Base-by-base conservation (phyloP, 2,113 vertebrate genomes). In the Cyprinodon tularosa region DNA sequence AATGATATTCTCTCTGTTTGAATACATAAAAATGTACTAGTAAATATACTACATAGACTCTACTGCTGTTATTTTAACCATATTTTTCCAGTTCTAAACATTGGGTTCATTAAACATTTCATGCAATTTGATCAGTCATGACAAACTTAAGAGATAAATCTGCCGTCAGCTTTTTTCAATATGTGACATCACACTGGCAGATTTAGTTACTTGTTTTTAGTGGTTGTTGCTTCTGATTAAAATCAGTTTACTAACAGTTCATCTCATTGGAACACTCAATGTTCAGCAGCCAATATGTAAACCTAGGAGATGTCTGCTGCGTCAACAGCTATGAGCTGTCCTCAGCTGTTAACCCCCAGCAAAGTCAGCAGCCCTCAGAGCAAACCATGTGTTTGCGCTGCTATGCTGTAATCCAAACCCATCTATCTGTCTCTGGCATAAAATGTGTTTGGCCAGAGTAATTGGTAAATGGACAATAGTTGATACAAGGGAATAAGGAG, bases 381-480 rank as follows among this genome's bases (percentile, higher is more conserved):
- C 15, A 67, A 75, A 71, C 71, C 63, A 53, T 68, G 42, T 75
- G 82, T 80, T 75, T 72, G 38, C 78, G 66, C 72, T 71, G 71
- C 66, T 84, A 76, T 82, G 60, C 29, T 70, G 81, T 78, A 89
- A 91, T 84, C 50, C 44, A 42, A 84, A 39, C 57, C 62, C 1
- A 62, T 81, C 68, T 86, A 67, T 72, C 62, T 84, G 80, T 74
- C 65, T 72, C 78, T 36, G 63, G 88, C 75, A 70, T 77, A 73
- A 83, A 82, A 76, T 12, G 72, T 87, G 86, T 91, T 90, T 89
- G 79, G 79, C 72, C 66, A 78, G 66, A 66, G 44, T 91, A 91
- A 92, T 89, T 89, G 86, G 74, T 90, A 90, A 91, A 90, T 92
- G 84, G 89, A 86, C 80, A 42, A 63, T 67, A 89, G 85, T 88